A percentile compares a stretch with the other conserved stretches of the same genome.
Conservation (phyloP, 2,888 invertebrate species). For the Agrotis ipsilon region DNA sequence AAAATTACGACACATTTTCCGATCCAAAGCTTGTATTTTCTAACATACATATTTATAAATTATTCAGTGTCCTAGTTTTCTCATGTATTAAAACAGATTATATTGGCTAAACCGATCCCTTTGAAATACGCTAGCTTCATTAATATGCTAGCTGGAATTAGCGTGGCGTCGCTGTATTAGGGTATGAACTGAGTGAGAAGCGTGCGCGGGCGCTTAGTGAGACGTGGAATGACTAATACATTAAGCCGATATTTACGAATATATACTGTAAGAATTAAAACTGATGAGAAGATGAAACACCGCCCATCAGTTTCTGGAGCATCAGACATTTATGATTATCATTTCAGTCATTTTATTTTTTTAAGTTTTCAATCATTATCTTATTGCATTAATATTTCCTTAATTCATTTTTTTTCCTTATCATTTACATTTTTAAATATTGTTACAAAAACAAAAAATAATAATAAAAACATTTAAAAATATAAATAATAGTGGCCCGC, state of each 20-base stretch:
- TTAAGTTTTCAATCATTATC: no score
- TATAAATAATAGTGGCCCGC: no score
- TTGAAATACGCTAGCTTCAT: slow-evolving; percentile 42
- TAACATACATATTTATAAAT: slow-evolving; percentile 10
- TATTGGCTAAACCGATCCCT: slow-evolving; percentile 39
- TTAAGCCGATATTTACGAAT: background rate
- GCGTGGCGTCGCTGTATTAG: slow-evolving; percentile 17
- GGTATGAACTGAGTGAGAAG: background rate
- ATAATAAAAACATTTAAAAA: no score
- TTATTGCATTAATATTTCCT: no score
- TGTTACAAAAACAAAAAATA: no score
- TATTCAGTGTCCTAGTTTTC: slow-evolving; percentile 29
- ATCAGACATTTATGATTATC: no score
- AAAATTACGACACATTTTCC: background rate
- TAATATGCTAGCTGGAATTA: slow-evolving; percentile 55
- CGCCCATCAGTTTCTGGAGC: no score
- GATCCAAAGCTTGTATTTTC: background rate
- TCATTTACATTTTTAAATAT: no score
- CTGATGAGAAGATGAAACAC: no score
- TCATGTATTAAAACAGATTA: slow-evolving; percentile 43
- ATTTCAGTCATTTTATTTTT: no score
- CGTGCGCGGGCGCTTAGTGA: background rate
- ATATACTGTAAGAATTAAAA: no score
- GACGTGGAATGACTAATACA: background rate
- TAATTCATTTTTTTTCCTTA: no score